Evolutionary conservation across 2,888 invertebrate species (phyloP).

Genomic region (Formica aserva): DNA sequence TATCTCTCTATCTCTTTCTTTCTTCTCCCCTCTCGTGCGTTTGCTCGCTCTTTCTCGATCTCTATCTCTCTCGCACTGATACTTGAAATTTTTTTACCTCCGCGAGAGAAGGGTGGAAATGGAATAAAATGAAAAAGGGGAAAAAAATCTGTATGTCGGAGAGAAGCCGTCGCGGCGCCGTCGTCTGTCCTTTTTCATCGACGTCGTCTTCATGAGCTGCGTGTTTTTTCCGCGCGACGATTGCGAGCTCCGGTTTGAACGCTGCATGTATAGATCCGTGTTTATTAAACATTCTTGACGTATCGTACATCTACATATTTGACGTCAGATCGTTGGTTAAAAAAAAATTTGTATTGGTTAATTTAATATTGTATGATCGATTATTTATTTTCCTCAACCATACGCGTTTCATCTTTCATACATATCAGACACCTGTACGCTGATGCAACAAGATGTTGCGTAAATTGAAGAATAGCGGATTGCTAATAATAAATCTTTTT

Average conservation of each 20-base stretch:
- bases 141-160: slow-evolving; percentile 68
- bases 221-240: slow-evolving; percentile 21
- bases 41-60: slow-evolving; percentile 51
- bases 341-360: not conserved
- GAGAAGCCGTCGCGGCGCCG: slow-evolving; percentile 52
- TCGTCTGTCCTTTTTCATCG: slow-evolving; percentile 21
- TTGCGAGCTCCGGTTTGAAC: not conserved
- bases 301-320: not conserved
- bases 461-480: not conserved
- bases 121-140: slow-evolving; percentile 77
- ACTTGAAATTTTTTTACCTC: slow-evolving; percentile 81
- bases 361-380: not conserved
- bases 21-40: slow-evolving; percentile 11
- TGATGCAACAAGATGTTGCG: not conserved
- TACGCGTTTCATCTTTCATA: not conserved
- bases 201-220: slow-evolving; percentile 16
- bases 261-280: not conserved
- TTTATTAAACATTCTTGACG: not conserved
- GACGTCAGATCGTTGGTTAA: not conserved
- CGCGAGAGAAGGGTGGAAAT: slow-evolving; percentile 76
- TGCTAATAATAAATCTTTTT: not conserved
- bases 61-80: slow-evolving; percentile 60
- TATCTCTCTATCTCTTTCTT: slow-evolving; percentile 37
- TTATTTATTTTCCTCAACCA: not conserved
- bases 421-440: not conserved